These are phyloP conservation scores for Cataglyphis rosenhaueri DNA, from an alignment of 2,888 invertebrate species.

Conservation along the genomic window DNA sequence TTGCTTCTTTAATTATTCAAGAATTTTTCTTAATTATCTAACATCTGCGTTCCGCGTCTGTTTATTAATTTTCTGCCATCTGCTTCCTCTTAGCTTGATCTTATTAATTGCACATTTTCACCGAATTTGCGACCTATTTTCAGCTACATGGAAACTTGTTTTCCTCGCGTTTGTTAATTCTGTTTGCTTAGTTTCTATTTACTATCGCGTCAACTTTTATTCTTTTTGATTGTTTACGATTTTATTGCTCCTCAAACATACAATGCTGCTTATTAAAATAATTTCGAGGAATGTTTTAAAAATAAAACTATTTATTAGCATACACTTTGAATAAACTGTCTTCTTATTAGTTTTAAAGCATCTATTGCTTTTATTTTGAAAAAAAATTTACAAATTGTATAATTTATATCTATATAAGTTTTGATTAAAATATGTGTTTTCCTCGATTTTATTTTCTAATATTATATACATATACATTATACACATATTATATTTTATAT, in stretches of 20 bases:
- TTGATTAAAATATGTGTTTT: not conserved
- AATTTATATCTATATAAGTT: not conserved
- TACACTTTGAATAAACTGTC: not conserved
- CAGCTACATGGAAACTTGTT: not conserved
- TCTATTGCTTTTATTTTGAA: not conserved
- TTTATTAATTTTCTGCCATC: conserved; percentile 35
- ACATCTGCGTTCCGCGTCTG: not conserved
- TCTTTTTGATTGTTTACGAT: conserved; percentile 5
- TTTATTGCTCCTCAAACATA: not conserved
- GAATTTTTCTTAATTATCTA: not conserved
- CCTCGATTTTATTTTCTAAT: not conserved
- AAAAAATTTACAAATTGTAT: not conserved
- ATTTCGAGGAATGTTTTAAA: conserved; percentile 2
- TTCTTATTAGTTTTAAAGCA: not conserved
- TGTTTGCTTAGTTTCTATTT: conserved; percentile 6
- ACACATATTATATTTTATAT: not conserved
- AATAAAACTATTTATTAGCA: conserved; percentile 8
- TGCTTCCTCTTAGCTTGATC: not conserved
- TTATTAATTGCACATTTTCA: conserved; percentile 13
- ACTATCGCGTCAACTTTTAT: conserved; percentile 11
- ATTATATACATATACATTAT: not conserved
- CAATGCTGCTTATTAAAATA: not conserved
- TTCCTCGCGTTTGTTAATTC: conserved; percentile 29
- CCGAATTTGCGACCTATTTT: conserved; percentile 22
- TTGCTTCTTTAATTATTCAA: not conserved